These are phyloP conservation scores for Pterocles burchelli DNA, from an alignment of 2,113 vertebrate species.

Conservation along the genomic window DNA sequence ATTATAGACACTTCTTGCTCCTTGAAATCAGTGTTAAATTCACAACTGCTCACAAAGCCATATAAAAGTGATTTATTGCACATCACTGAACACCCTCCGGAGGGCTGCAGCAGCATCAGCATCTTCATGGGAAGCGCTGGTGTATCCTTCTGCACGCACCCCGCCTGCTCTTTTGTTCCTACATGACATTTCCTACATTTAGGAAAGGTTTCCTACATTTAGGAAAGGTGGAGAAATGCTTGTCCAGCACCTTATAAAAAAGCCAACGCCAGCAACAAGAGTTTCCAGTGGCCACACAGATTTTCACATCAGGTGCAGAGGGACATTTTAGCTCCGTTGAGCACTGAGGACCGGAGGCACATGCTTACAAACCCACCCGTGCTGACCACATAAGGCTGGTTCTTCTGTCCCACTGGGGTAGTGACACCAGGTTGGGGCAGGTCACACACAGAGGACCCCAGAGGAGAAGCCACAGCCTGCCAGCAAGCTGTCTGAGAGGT, in stretches of 20 bases:
- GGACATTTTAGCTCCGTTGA: rapidly evolving
- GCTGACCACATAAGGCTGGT: not conserved
- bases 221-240: not conserved
- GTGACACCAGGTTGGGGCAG: not conserved
- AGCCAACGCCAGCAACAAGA: not conserved
- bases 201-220: not conserved
- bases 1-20: slow-evolving; percentile 1
- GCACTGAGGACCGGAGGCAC: not conserved
- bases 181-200: not conserved
- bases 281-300: rapidly evolving
- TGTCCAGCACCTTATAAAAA: not conserved
- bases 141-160: not conserved
- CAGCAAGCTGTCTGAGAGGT: not conserved
- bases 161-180: not conserved
- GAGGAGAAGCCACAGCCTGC: not conserved
- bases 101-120: not conserved
- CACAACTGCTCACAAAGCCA: slow-evolving; percentile 1
- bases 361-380: not conserved
- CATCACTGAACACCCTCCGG: not conserved
- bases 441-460: not conserved
- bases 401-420: not conserved
- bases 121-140: not conserved
- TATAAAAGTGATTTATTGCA: slow-evolving; percentile 27
- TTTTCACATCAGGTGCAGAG: not conserved
- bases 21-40: slow-evolving; percentile 40